Evolutionary conservation across 2,113 vertebrate genomes (phyloP), one percentile per base, ranked within the genome.

Genomic region (Amazona vittata): DNA sequence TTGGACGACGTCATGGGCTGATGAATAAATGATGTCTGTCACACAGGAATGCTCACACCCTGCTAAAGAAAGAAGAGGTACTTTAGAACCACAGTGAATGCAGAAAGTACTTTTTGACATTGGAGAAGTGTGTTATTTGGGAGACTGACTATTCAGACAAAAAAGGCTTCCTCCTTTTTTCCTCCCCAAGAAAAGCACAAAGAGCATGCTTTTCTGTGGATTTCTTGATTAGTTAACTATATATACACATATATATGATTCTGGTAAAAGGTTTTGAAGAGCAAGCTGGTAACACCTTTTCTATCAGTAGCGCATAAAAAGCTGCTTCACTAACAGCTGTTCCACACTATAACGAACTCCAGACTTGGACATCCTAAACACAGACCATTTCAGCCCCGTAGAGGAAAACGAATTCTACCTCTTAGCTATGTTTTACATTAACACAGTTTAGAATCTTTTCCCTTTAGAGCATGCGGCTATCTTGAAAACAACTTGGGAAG

Each of bases 301-400:
- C 44, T 82, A 2, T 44, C 69, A 91, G 22, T 35, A 47, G 29
- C 6, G 25, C 26, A 11, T 35, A 53, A 73, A 50, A 68, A 37
- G 59, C 89, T 95, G 52, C 94, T 68, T 81, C 73, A n/a, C 68
- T 93, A 86, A 20, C 68, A 83, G 50, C 91, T 97, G 87, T 29
- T 96, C 81, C 89, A 59, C 74, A 5, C 78, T 50, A 15, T 71
- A 93, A 94, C 74, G 47, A 94, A 33, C 86, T 93, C 49, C 75
- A 95, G 86, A 26, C 81, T 88, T 41, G 87, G 75, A 83, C 94
- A 95, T 82, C 92, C 94, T 83, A 84, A 94, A 49, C 78, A 81
- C 2, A 67, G 76, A 64, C 17, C 44, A 71, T 74, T 91, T 46
- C 74, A 53, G 64, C 43, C 78, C 89, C 65, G 57, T 37, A 47